Evolutionary conservation across 2,888 invertebrate genomes (phyloP).

Genomic region (Hetaerina titia): DNA sequence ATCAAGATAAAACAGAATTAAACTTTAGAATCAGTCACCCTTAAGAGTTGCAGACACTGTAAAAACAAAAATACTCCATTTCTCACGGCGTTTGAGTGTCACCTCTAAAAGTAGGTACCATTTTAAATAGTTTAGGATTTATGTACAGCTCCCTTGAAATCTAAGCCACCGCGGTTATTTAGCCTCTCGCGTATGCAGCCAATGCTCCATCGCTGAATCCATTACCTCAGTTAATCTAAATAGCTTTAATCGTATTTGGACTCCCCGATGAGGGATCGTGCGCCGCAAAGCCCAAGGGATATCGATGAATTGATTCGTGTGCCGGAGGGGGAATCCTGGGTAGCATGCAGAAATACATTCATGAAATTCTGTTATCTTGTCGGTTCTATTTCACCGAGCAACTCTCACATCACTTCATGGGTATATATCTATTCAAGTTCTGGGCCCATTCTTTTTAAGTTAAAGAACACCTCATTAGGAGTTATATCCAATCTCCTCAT

Average conservation of each 20-base stretch:
- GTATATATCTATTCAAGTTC: neutral
- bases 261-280: constrained; percentile 9
- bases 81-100: neutral
- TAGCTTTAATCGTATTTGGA: constrained; percentile 35
- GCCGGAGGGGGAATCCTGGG: neutral
- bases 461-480: too few relatives aligned
- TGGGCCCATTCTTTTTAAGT: too few relatives aligned
- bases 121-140: neutral
- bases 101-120: neutral
- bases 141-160: neutral
- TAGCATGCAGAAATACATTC: neutral
- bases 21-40: neutral
- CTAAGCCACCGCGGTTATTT: neutral
- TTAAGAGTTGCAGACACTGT: neutral
- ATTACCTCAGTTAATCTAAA: neutral
- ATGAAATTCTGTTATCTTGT: neutral
- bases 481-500: too few relatives aligned
- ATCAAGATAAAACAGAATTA: neutral
- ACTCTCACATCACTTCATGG: neutral
- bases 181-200: neutral
- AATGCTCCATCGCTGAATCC: neutral
- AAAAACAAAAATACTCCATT: neutral
- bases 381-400: neutral
- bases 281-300: neutral
- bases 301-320: constrained; percentile 9